Evolutionary conservation across 2,797 vertebrate species (phyloP).

Genomic region (Champsocephalus gunnari): DNA sequence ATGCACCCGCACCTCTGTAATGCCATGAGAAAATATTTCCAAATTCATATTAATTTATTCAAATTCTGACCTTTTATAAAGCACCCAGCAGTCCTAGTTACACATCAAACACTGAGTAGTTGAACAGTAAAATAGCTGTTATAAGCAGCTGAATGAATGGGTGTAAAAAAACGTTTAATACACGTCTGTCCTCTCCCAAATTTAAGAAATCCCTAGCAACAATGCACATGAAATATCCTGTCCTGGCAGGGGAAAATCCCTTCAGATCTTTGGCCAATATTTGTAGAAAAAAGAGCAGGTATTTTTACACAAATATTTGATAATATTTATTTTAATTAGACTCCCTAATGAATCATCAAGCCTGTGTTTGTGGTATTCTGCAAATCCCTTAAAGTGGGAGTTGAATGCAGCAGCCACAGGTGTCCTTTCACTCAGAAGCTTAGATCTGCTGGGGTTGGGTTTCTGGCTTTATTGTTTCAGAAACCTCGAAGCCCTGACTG

Average conservation of each 20-base stretch:
- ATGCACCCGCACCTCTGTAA: conserved; percentile 54
- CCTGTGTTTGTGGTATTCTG: conserved; percentile 57
- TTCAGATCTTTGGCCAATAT: conserved; percentile 71
- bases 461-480: conserved; percentile 61
- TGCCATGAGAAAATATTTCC: conserved; percentile 80
- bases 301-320: conserved; percentile 55
- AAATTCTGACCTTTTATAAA: conserved; percentile 73
- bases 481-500: conserved; percentile 42
- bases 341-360: conserved; percentile 45
- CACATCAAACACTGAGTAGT: conserved; percentile 78
- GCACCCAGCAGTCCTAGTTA: conserved; percentile 72
- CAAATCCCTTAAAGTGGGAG: conserved; percentile 66
- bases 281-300: conserved; percentile 36
- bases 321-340: conserved; percentile 60
- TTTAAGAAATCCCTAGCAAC: conserved; percentile 70
- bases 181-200: conserved; percentile 54
- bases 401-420: conserved; percentile 70
- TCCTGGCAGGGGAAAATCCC: conserved; percentile 53
- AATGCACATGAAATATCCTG: conserved; percentile 68
- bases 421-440: conserved; percentile 66
- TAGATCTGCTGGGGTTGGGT: conserved; percentile 58
- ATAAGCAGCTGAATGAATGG: conserved; percentile 70
- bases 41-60: conserved; percentile 82
- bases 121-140: conserved; percentile 71
- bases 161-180: conserved; percentile 59